Conservation (phyloP, 2,888 invertebrate genomes). For the Proisotoma minuta region DNA sequence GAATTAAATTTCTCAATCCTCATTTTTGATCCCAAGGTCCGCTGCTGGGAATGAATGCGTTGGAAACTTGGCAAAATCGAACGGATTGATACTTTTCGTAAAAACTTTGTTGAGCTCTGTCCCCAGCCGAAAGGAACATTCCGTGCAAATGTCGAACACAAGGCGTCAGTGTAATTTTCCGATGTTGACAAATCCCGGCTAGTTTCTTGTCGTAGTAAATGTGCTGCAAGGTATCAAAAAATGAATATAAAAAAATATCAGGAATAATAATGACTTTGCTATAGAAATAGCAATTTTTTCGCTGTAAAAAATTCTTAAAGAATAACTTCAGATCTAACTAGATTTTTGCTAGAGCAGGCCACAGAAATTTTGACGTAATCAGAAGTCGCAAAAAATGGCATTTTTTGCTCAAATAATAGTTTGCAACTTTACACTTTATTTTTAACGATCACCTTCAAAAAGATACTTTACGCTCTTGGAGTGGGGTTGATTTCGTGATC, state of each 20-base stretch:
- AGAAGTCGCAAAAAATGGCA: too few relatives aligned
- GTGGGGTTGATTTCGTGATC: too few relatives aligned
- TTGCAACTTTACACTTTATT: too few relatives aligned
- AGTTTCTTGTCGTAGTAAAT: slow-evolving; percentile 33
- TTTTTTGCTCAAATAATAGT: too few relatives aligned
- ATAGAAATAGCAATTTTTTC: too few relatives aligned
- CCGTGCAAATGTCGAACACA: slow-evolving; percentile 66
- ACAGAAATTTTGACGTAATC: too few relatives aligned
- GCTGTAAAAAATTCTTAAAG: too few relatives aligned
- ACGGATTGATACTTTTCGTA: slow-evolving; percentile 75
- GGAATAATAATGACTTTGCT: background rate
- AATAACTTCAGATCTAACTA: too few relatives aligned
- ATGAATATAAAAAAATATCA: background rate
- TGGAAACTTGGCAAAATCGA: slow-evolving; percentile 49
- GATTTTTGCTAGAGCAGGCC: too few relatives aligned
- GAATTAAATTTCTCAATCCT: too few relatives aligned
- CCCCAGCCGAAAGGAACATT: slow-evolving; percentile 64
- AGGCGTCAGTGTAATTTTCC: slow-evolving; percentile 60
- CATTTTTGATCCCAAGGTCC: slow-evolving; percentile 20
- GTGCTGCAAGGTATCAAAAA: slow-evolving; percentile 15
- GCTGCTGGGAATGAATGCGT: slow-evolving; percentile 14
- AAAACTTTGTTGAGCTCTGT: slow-evolving; percentile 73
- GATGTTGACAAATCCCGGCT: slow-evolving; percentile 62
- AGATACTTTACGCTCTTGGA: too few relatives aligned
- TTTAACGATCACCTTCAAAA: too few relatives aligned